Evolutionary conservation across 2,797 vertebrate species (phyloP), one percentile per base, ranked within the genome.

Genomic region (Sternotherus odoratus): DNA sequence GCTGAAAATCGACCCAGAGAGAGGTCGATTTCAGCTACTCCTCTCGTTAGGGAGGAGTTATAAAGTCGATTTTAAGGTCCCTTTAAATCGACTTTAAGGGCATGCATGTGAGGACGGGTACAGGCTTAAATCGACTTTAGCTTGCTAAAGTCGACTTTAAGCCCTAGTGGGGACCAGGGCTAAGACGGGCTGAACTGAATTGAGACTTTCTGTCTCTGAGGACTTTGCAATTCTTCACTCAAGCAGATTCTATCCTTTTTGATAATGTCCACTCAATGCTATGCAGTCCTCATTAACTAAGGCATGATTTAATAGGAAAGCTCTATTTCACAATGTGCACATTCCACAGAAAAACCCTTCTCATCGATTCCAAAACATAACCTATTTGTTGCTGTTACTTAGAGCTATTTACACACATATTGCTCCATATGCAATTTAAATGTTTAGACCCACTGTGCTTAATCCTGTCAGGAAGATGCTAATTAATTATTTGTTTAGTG

Each of bases 401-500:
- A 66, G 63, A 33, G 63, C 48, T 82, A 80, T 86, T 84, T 50
- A 88, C 79, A 9, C 79, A 50, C 36, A 30, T 77, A 84, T 49
- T 60, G 60, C 8, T 77, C 21, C 72, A 79, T 77, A 83, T 19
- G 46, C 53, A 91, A 72, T 72, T 82, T 72, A 53, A 77, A 54
- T 53, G 36, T 80, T 69, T 89, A 81, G 53, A 88, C 75, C 43
- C 60, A 39, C 3, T 78, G 28, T 26, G 7, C 30, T 87, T 48
- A 60, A 74, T 78, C 28, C 8, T 86, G 85, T 90, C 48, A 63
- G 89, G 66, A 84, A 60, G 4, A 89, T 54, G n/a, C 8, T 49
- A 89, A 54, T 86, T 83, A 87, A 95, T 93, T 75, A 79, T 79
- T 49, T 83, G 33, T 87, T 92, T 51, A 75, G 19, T 80, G 6